These are phyloP conservation scores for Hylyphantes graminicola DNA, from an alignment of 1,140 invertebrate species.

Conservation along the genomic window DNA sequence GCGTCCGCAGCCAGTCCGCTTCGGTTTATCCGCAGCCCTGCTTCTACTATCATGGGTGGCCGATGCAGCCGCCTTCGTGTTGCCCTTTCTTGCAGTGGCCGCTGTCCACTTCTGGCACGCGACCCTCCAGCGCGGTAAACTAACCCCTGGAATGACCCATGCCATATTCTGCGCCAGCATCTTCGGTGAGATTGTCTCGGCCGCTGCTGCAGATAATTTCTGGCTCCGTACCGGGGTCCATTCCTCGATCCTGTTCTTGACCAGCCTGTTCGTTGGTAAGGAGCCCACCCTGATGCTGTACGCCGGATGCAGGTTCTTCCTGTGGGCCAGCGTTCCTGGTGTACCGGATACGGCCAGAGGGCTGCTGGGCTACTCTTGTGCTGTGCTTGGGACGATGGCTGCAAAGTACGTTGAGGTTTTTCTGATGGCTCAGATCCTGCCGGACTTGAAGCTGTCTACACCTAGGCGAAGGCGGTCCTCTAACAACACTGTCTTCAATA, in stretches of 20 bases:
- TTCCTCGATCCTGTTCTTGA: neutral
- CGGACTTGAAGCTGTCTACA: conserved; percentile 36
- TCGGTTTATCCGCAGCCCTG: neutral
- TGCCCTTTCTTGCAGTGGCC: conserved; percentile 32
- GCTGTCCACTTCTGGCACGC: conserved; percentile 47
- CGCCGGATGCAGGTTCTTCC: conserved; percentile 22
- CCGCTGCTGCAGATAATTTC: neutral
- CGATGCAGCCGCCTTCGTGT: neutral
- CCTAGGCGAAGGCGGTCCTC: conserved; percentile 37
- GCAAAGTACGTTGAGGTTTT: conserved; percentile 41
- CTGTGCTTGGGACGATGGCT: neutral
- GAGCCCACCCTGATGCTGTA: conserved; percentile 16
- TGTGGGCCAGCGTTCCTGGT: conserved; percentile 27
- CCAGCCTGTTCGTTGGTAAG: conserved; percentile 8
- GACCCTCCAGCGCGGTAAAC: neutral
- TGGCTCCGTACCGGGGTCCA: conserved; percentile 7
- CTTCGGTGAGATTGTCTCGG: conserved; percentile 9
- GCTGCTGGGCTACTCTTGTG: conserved; percentile 2
- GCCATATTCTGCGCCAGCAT: conserved; percentile 29
- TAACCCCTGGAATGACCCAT: conserved; percentile 9
- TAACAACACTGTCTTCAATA: conserved; percentile 34
- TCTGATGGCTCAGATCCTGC: conserved; percentile 9
- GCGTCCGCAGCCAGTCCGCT: neutral
- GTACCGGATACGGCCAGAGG: conserved; percentile 4
- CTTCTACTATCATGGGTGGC: neutral